These are phyloP conservation scores for Troides aeacus DNA, from an alignment of 2,888 invertebrate species.

Conservation along the genomic window DNA sequence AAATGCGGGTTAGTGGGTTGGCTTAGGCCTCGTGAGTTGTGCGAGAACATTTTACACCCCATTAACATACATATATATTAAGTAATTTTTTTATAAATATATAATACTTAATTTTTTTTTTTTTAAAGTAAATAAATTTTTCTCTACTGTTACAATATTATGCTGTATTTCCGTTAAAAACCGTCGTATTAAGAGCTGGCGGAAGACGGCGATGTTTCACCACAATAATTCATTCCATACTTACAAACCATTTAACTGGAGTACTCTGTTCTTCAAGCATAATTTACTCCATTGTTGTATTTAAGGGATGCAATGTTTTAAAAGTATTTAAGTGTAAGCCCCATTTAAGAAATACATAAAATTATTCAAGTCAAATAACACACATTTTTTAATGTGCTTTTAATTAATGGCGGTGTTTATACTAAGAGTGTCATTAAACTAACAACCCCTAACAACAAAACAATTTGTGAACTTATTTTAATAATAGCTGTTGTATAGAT, in stretches of 20 bases:
- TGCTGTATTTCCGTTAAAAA: not conserved
- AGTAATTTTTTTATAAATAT: no score
- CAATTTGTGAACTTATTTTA: no score
- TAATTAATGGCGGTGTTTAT: not conserved
- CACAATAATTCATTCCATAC: slow-evolving; percentile 58
- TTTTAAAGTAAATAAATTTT: not conserved
- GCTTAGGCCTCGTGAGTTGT: no score
- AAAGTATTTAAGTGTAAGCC: not conserved
- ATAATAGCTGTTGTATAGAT: no score
- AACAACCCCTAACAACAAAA: no score
- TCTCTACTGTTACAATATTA: not conserved
- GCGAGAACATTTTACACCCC: no score
- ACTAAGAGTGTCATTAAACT: not conserved
- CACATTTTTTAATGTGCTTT: not conserved
- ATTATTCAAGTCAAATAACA: not conserved
- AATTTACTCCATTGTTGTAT: slow-evolving; percentile 45
- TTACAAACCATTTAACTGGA: slow-evolving; percentile 61
- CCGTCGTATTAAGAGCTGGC: not conserved
- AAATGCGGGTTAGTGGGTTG: no score
- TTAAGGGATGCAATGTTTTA: slow-evolving; percentile 3
- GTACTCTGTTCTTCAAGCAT: slow-evolving; percentile 42
- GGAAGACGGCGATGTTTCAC: slow-evolving; percentile 20
- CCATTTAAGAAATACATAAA: not conserved
- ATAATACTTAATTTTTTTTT: no score
- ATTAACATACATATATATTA: no score